These are phyloP conservation scores for Tapera naevia DNA, from an alignment of 2,797 vertebrate species.

Conservation along the genomic window DNA sequence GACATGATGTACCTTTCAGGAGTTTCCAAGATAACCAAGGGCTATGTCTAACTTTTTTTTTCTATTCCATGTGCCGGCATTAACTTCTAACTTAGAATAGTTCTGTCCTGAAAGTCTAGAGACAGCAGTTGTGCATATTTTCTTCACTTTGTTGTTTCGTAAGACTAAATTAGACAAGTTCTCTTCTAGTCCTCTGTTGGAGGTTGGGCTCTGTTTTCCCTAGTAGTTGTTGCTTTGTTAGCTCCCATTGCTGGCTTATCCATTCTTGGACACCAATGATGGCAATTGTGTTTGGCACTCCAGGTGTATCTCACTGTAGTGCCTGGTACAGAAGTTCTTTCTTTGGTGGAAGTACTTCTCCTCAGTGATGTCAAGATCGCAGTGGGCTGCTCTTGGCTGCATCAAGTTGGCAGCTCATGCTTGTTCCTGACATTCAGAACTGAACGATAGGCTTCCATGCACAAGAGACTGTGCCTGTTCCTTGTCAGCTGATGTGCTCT, in stretches of 20 bases:
- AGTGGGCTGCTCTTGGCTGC: slow-evolving; percentile 10
- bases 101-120: neutral
- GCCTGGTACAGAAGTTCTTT: neutral
- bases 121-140: neutral
- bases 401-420: neutral
- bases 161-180: neutral
- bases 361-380: neutral
- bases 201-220: neutral
- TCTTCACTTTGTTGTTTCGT: neutral
- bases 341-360: neutral
- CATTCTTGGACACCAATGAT: neutral
- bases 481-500: neutral
- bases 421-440: neutral
- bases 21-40: neutral
- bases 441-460: neutral
- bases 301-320: neutral
- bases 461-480: neutral
- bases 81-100: neutral
- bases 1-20: neutral
- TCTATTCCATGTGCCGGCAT: neutral
- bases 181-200: neutral
- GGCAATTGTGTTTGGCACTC: neutral
- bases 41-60: neutral
- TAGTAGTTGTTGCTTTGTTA: neutral
- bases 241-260: neutral